These are phyloP conservation scores for Drosophila bunnanda DNA, from an alignment of 2,888 invertebrate genomes.

Conservation along the genomic window DNA sequence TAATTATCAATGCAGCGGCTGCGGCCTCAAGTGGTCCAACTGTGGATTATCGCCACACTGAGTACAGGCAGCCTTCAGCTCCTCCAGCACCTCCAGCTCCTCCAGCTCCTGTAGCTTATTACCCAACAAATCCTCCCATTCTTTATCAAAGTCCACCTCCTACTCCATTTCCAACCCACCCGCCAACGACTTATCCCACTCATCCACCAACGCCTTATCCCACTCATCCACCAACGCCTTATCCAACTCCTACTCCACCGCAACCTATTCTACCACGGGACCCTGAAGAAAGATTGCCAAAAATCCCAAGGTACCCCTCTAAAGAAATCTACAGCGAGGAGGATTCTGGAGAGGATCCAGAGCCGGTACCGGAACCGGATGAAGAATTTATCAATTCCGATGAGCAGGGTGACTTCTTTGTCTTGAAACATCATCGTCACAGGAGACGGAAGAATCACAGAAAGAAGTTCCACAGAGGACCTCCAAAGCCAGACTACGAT, in stretches of 20 bases:
- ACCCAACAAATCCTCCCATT: constrained; percentile 31
- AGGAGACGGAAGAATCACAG: constrained; percentile 65
- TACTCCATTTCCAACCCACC: neutral
- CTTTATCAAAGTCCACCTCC: constrained; percentile 28
- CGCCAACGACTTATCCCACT: neutral
- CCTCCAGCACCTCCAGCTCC: constrained; percentile 19
- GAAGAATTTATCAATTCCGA: constrained; percentile 41
- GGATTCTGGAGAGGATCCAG: constrained; percentile 38
- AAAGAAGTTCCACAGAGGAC: constrained; percentile 33
- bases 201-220: constrained; percentile 12
- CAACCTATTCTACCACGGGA: constrained; percentile 5
- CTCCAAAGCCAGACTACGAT: constrained; percentile 27
- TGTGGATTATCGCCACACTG: constrained; percentile 12
- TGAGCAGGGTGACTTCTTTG: constrained; percentile 76
- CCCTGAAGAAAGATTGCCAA: constrained; percentile 31
- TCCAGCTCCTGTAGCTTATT: constrained; percentile 25
- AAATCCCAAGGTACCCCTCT: constrained; percentile 44
- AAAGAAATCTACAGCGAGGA: constrained; percentile 38
- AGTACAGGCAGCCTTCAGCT: constrained; percentile 14
- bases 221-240: constrained; percentile 6
- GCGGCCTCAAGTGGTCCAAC: constrained; percentile 68
- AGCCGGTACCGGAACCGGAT: constrained; percentile 14
- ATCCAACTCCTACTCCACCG: constrained; percentile 12
- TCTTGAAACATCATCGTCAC: constrained; percentile 70
- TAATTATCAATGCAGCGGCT: constrained; percentile 82